phyloP scores from a whole-genome alignment of 1,140 invertebrate species.

The Habropoda laboriosa region DNA sequence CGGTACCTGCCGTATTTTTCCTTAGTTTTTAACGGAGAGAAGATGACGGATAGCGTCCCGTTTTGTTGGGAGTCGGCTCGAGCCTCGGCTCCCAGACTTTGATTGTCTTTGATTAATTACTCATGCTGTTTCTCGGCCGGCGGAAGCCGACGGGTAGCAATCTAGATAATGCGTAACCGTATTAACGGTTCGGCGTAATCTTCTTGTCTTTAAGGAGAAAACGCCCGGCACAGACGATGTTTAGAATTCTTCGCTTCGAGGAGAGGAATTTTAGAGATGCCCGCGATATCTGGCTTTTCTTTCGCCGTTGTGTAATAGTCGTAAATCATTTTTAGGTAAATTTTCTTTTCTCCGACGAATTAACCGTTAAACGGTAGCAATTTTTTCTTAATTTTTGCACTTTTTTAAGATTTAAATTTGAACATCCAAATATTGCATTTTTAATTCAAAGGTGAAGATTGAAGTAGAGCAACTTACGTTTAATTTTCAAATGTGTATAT shows the following conservation, averaged over 20 bases:
- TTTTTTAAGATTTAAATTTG: no score
- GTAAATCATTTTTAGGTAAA: no score
- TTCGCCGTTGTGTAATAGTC: no score
- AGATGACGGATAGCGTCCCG: conserved; percentile 70
- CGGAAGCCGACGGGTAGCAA: conserved; percentile 75
- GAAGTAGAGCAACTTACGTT: no score
- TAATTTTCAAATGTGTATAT: no score
- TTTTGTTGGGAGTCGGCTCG: conserved; percentile 73
- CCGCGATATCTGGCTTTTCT: no score
- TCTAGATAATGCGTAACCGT: conserved; percentile 80
- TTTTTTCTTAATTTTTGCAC: no score
- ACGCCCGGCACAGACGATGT: background rate
- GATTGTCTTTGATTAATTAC: conserved; percentile 82
- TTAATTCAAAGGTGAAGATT: no score
- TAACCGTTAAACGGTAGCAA: no score
- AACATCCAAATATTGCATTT: no score
- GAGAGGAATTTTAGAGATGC: no score
- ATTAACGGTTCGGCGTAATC: conserved; percentile 72
- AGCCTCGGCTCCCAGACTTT: conserved; percentile 78
- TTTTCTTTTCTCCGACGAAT: no score
- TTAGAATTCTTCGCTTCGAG: background rate
- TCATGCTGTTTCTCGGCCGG: conserved; percentile 72
- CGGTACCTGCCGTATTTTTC: conserved; percentile 18
- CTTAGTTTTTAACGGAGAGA: conserved; percentile 55
- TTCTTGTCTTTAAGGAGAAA: conserved; percentile 62